Evolutionary conservation across 2,797 vertebrate genomes (phyloP).

Genomic region (Tenualosa ilisha): DNA sequence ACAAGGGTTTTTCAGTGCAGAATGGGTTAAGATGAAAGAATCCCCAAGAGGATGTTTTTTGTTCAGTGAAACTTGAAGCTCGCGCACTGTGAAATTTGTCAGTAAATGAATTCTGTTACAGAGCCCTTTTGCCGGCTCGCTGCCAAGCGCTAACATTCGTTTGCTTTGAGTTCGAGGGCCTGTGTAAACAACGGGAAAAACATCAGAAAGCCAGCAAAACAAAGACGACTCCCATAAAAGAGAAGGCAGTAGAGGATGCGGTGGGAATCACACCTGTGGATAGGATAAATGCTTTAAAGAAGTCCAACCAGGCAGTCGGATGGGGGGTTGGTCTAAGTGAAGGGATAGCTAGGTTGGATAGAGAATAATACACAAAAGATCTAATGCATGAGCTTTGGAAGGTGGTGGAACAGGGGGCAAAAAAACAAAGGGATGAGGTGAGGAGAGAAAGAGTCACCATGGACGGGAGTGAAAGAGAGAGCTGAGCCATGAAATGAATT

Average conservation of each 20-base stretch:
- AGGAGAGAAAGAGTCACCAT: neutral
- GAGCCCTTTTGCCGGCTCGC: neutral
- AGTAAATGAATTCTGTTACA: neutral
- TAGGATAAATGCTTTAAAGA: neutral
- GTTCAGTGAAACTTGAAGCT: slow-evolving; percentile 1
- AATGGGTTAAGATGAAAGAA: neutral
- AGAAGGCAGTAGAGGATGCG: neutral
- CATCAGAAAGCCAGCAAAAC: neutral
- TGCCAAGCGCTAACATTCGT: neutral
- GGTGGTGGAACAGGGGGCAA: slow-evolving; percentile 2
- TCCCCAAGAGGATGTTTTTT: neutral
- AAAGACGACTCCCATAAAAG: neutral
- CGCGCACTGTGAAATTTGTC: neutral
- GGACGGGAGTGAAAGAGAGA: neutral
- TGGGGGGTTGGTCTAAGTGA: no score
- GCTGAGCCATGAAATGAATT: neutral
- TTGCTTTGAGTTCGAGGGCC: neutral
- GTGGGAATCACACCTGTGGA: neutral
- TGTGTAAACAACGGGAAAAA: neutral
- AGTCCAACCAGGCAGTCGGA: neutral
- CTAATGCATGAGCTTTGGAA: neutral
- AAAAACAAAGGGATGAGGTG: neutral
- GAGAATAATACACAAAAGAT: no score
- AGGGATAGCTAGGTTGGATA: neutral
- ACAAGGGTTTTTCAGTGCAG: neutral